These are phyloP conservation scores for Sphaerophoria rueppellii DNA, from an alignment of 2,888 invertebrate species.

Conservation along the genomic window DNA sequence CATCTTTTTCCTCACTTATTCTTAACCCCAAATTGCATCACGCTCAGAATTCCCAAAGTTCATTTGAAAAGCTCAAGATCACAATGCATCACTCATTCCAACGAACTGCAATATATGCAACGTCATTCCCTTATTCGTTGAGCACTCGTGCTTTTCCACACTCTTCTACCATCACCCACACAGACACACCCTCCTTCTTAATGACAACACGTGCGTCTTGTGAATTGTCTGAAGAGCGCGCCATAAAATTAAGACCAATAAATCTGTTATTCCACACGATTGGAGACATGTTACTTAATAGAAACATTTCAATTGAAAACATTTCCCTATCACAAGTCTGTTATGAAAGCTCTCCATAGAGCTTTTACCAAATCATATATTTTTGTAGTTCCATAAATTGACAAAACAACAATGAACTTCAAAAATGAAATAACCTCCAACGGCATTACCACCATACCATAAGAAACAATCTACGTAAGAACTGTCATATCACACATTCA, in stretches of 20 bases:
- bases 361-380: conserved; percentile 21
- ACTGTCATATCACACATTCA: background rate
- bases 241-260: conserved; percentile 6
- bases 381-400: conserved; percentile 36
- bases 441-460: background rate
- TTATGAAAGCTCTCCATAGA: conserved; percentile 24
- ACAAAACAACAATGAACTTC: background rate
- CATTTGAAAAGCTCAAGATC: no score
- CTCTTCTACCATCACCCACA: background rate
- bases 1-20: no score
- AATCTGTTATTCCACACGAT: conserved; percentile 6
- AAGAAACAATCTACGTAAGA: no score
- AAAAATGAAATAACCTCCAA: background rate
- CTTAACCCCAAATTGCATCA: no score
- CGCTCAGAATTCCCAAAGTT: no score
- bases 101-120: background rate
- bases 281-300: background rate
- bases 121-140: background rate
- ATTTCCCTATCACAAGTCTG: background rate
- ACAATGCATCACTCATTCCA: no score
- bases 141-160: background rate
- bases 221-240: background rate
- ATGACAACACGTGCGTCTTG: background rate
- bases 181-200: background rate
- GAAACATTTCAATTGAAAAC: background rate